Evolutionary conservation across 2,797 vertebrate genomes (phyloP), one percentile per base, ranked within the genome.

Genomic region (Hapalemur alaotrensis): DNA sequence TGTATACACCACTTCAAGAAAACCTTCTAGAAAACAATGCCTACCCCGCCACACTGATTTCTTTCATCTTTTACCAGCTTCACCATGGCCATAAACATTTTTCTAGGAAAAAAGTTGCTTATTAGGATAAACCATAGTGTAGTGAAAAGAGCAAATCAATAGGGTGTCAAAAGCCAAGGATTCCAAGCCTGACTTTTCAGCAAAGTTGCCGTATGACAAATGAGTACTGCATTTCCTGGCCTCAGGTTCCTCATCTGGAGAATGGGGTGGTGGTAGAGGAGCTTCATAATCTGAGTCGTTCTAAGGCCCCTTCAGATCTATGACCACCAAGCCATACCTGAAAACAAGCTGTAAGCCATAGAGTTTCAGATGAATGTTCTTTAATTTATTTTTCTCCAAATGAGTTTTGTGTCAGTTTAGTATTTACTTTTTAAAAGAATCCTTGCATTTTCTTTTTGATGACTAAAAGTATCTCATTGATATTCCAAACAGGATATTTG

Each of bases 381-480:
- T 88, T 91, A 52, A 43, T 91, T 95, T 76, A 41, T 76, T 97
- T 97, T 78, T 72, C 50, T 92, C n/a, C 59, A 90, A 65, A 95
- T 87, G 70, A 97, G 72, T 84, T 93, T 65, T 93, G 41, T 67
- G 69, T 48, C 41, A 80, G 46, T 89, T 91, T 89, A 88, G 88
- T 96, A 95, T 96, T 97, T 96, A 95, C 87, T 93, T 97, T 97
- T 73, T 50, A 46, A 97, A 95, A 91, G 54, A 87, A 95, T 94
- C 84, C 95, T 94, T 97, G 70, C 18, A 61, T 94, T 96, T 97
- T 96, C 90, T 88, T 67, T 82, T 86, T 76, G 93, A 93, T 85
- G 70, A 96, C 93, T 95, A 46, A 97, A 97, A 97, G 95, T 97
- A 97, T 96, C 97, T 97, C 96, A 98, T 97, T 98, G 91, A 96